Conservation (phyloP, 2,888 invertebrate genomes). For the Masnerella sp. region DNA sequence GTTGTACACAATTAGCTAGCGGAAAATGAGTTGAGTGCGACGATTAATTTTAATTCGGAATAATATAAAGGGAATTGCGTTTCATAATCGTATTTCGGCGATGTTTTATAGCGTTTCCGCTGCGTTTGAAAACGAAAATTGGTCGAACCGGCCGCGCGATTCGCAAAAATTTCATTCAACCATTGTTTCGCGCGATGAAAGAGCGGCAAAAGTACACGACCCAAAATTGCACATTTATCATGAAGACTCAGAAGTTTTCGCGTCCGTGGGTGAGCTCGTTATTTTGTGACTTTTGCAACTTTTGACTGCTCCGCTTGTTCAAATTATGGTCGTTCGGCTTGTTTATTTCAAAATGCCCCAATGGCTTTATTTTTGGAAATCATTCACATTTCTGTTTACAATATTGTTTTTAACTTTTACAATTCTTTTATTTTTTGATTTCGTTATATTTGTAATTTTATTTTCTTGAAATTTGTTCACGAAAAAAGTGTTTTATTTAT, state of each 20-base stretch:
- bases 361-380: too few species aligned
- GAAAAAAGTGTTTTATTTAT: too few species aligned
- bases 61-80: slow-evolving; percentile 35
- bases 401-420: too few species aligned
- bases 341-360: too few species aligned
- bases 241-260: slow-evolving; percentile 6
- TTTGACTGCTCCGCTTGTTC: neutral
- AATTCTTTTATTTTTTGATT: too few species aligned
- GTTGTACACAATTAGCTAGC: slow-evolving; percentile 26
- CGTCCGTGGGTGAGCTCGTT: neutral
- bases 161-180: slow-evolving; percentile 17
- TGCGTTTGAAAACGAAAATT: slow-evolving; percentile 30
- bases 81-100: slow-evolving; percentile 31
- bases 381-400: too few species aligned
- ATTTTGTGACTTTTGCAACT: slow-evolving; percentile 7
- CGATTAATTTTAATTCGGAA: slow-evolving; percentile 44
- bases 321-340: too few species aligned
- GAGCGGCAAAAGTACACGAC: slow-evolving; percentile 19
- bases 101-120: slow-evolving; percentile 25
- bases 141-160: slow-evolving; percentile 11
- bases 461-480: too few species aligned
- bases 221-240: slow-evolving; percentile 41
- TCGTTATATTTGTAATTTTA: too few species aligned
- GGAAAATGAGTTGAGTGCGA: slow-evolving; percentile 26
- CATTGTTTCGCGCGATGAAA: slow-evolving; percentile 19